phyloP scores from a whole-genome alignment of 2,888 invertebrate species.

The Caenorhabditis japonica region DNA sequence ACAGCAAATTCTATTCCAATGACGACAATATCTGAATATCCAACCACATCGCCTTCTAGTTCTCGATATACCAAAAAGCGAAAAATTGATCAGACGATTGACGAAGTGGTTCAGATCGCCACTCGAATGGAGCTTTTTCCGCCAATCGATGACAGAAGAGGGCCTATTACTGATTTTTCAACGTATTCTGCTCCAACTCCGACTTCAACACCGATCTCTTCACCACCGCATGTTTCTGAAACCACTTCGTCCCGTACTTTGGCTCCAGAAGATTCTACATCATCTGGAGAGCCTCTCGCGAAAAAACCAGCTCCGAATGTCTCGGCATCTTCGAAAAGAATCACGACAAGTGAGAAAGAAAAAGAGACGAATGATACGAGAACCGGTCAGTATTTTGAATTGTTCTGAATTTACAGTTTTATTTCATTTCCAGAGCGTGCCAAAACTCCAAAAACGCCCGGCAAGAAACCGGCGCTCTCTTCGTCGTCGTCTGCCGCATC shows the following conservation, averaged over 20 bases:
- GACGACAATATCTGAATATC: too few species aligned
- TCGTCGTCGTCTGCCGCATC: neutral
- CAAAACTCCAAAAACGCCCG: conserved; percentile 3
- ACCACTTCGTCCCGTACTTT: neutral
- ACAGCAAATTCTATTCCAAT: neutral
- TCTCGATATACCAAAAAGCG: too few species aligned
- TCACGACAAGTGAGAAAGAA: too few species aligned
- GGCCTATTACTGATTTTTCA: neutral
- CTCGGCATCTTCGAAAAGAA: too few species aligned
- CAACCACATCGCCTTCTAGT: too few species aligned
- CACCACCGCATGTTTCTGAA: neutral
- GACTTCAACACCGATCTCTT: neutral
- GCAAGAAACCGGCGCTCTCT: neutral
- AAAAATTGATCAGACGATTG: too few species aligned
- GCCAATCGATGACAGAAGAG: neutral
- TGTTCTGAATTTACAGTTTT: too few species aligned
- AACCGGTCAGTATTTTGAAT: too few species aligned
- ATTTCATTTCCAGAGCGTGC: neutral
- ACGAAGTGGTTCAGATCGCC: too few species aligned
- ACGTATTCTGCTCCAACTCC: neutral
- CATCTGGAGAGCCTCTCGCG: conserved; percentile 5
- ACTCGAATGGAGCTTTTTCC: neutral
- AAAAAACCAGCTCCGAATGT: conserved; percentile 1
- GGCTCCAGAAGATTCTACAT: neutral
- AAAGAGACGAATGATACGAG: too few species aligned